Conservation (phyloP, 2,797 vertebrate genomes). For the Myotis myotis region DNA sequence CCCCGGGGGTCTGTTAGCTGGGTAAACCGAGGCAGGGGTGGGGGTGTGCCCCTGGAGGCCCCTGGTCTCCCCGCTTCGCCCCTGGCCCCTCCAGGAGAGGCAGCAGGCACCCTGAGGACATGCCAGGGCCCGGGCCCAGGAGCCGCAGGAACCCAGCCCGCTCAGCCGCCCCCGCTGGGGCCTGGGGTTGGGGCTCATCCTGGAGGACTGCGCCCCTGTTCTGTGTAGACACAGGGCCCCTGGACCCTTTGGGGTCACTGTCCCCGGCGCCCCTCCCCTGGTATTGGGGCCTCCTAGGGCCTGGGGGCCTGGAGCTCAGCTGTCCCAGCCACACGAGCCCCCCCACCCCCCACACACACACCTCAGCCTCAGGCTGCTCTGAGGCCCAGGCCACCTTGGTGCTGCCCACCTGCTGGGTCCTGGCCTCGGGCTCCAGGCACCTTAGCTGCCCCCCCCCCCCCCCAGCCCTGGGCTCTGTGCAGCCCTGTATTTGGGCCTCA, state of each 20-base stretch:
- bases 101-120: rapidly evolving
- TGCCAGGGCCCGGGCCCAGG: rapidly evolving
- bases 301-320: background rate
- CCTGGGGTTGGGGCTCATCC: rapidly evolving
- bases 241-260: background rate
- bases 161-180: too few species aligned
- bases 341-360: rapidly evolving
- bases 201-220: too few species aligned
- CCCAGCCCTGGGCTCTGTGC: background rate
- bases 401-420: background rate
- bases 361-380: background rate
- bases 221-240: background rate
- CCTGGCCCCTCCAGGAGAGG: background rate
- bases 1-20: background rate
- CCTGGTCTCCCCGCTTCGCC: background rate
- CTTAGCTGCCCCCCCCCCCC: background rate
- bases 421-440: background rate
- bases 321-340: too few species aligned
- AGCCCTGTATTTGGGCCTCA: rapidly evolving
- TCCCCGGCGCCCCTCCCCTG: background rate
- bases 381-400: background rate
- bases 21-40: background rate
- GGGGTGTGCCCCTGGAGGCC: rapidly evolving
- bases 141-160: background rate
- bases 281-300: background rate